Base-by-base conservation (phyloP, 2,113 vertebrate genomes). In the Lasiurus borealis region DNA sequence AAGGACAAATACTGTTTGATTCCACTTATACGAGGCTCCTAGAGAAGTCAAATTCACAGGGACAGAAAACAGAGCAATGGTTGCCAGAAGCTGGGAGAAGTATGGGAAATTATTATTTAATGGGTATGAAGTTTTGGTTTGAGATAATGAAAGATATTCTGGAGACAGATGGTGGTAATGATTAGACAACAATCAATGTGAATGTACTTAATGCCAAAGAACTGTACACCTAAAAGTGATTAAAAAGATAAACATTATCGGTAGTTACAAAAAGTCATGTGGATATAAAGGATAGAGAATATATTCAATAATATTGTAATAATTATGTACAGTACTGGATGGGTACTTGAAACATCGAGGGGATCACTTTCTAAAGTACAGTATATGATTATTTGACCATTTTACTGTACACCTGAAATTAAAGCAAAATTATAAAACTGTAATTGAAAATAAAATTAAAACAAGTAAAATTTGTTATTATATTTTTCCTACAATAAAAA, bases 401-500 rank as follows among this genome's bases (percentile, higher is more conserved):
- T 76, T 10, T 31, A 9, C 46, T 76, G 29, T 76, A 50, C 2
- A 76, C 8, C 27, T 76, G 73, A 76, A 76, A 76, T 27, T 76
- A 76, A 48, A 75, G 16, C 25, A 48, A 75, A 76, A 48, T 76
- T 48, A 76, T 48, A 46, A 31, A 76, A 50, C 27, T 50, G 2
- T 76, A 50, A 76, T 19, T 31, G 44, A 76, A 76, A 76, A n/a
- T 76, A 76, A 76, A 76, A 31, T 50, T 50, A 50, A 31, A 76
- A 76, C 31, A 48, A 8, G 18, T 76, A 50, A 50, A 50, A 12
- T 31, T 76, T 50, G 34, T 36, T 44, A 36, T 36, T 44, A 36
- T 21, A 90, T 31, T 72, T 83, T 91, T 77, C 40, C 34, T 14
- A 64, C 29, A 93, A 87, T 71, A 86, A 64, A 71, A 95, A 95